Conservation (phyloP, 2,888 invertebrate genomes). For the Ferdinandea cuprea region DNA sequence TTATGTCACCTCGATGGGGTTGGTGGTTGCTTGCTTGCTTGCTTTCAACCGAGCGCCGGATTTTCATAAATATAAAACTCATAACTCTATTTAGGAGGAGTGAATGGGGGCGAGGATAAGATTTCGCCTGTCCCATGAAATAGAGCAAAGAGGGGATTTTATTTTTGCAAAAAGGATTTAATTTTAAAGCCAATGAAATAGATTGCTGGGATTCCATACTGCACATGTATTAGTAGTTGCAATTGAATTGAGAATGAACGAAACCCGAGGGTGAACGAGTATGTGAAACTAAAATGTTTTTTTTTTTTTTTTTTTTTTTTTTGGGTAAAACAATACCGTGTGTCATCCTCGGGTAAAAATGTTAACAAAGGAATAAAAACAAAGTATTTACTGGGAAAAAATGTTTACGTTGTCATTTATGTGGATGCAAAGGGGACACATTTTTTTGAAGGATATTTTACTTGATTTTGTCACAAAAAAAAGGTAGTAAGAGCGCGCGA, state of each 20-base stretch:
- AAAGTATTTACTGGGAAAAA: slow-evolving; percentile 1
- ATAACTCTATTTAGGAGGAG: slow-evolving; percentile 53
- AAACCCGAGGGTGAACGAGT: neutral
- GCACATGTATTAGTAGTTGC: neutral
- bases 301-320: neutral
- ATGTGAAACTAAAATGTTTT: neutral
- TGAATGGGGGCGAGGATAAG: too few species aligned
- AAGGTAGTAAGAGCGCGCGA: too few species aligned
- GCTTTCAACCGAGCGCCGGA: slow-evolving; percentile 3
- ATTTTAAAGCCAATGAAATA: slow-evolving; percentile 52
- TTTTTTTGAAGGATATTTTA: neutral
- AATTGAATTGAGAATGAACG: slow-evolving; percentile 42
- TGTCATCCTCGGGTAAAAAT: neutral
- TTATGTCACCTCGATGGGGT: slow-evolving; percentile 41
- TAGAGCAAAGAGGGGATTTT: neutral
- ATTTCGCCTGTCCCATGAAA: slow-evolving; percentile 10
- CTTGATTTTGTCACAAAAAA: neutral
- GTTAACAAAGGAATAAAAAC: neutral
- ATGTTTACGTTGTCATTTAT: slow-evolving; percentile 22
- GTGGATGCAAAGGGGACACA: neutral
- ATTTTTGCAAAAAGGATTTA: slow-evolving; percentile 12
- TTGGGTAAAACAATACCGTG: neutral
- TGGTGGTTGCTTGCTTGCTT: neutral
- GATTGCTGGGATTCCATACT: slow-evolving; percentile 22
- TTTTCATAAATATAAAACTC: slow-evolving; percentile 55